Conservation (phyloP, 2,113 vertebrate species). For the Xyrauchen texanus region DNA sequence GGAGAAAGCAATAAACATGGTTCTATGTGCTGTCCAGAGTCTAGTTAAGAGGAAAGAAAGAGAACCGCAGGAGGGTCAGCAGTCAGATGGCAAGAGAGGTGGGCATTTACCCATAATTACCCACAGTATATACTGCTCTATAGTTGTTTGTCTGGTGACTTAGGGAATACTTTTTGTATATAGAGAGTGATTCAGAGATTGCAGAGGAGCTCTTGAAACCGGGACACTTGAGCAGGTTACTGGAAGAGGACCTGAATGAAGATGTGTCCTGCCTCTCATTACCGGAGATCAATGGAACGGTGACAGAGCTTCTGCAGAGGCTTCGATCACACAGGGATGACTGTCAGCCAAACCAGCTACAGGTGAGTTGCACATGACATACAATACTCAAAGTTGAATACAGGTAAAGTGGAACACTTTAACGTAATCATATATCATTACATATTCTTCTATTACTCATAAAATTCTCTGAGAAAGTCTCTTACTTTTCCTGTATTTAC, state of each 20-base stretch:
- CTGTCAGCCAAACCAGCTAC: conserved; percentile 72
- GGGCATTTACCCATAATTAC: background rate
- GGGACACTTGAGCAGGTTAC: conserved; percentile 83
- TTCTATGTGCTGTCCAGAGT: conserved; percentile 87
- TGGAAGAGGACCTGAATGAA: conserved; percentile 83
- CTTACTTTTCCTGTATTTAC: no score
- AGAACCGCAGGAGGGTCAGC: conserved; percentile 56
- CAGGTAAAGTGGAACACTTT: background rate
- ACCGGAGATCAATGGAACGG: conserved; percentile 69
- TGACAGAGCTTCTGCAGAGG: conserved; percentile 79
- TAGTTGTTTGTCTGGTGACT: background rate
- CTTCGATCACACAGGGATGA: conserved; percentile 80
- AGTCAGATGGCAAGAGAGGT: conserved; percentile 63
- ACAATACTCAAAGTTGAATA: background rate
- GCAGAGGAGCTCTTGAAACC: conserved; percentile 77
- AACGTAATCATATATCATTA: no score
- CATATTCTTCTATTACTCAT: background rate
- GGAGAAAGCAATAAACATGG: conserved; percentile 80
- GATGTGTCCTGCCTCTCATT: conserved; percentile 81
- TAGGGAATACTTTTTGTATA: background rate
- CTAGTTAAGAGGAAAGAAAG: conserved; percentile 78
- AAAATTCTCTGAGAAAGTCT: no score
- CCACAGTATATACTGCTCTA: background rate
- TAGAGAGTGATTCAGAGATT: conserved; percentile 66
- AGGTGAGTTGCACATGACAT: conserved; percentile 68